Base-by-base conservation (phyloP, 1,140 invertebrate species). In the Melipona quadrifasciata region DNA sequence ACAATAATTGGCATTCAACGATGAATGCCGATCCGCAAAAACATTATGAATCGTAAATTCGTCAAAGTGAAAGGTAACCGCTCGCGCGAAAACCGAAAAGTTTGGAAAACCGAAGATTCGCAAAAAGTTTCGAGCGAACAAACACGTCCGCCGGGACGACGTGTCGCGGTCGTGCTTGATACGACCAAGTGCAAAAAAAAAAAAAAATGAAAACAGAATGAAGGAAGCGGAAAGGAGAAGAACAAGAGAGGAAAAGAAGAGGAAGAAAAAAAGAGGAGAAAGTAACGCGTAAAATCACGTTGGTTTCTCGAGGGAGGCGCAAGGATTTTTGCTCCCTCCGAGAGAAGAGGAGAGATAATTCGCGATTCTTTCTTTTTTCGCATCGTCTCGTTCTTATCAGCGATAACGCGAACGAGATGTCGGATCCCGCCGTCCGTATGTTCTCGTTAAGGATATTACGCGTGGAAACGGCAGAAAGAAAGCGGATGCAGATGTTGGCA, bases 401-500 rank as follows among this genome's bases (percentile, higher is more conserved):
- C 39, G 61, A 73, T 73, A 71, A 71, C 51, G 53, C 27, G 31
- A n/a, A 39, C 72, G 24, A 27, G 58, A 75, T 27, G 34, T 76
- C 65, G n/a, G n/a, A 6, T 34, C 17, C 0, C 10, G 39, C 8
- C 39, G 31, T 17, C 19, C 71, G 71, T 31, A 8, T 39, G 17
- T 85, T 39, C 78, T 75, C 31, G 31, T 80, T 77, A 61, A 64
- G 64, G 27, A 57, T 67, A 87, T 88, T 87, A 83, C 78, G 57
- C 71, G 73, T 70, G 19, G 31, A 57, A 87, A 81, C n/a, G 34
- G 17, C 55, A 47, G 57, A 34, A 57, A 31, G 72, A 76, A 74
- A 58, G 70, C 51, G 51, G 80, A 82, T 81, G 73, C 71, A 79
- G 82, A 79, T 84, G 82, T 61, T 70, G 39, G 39, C 6, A 31